Percentiles rank a stretch among this genome's conserved stretches.
Evolutionary conservation across 2,113 vertebrate species (phyloP).

Genomic region (Camarhynchus parvulus): DNA sequence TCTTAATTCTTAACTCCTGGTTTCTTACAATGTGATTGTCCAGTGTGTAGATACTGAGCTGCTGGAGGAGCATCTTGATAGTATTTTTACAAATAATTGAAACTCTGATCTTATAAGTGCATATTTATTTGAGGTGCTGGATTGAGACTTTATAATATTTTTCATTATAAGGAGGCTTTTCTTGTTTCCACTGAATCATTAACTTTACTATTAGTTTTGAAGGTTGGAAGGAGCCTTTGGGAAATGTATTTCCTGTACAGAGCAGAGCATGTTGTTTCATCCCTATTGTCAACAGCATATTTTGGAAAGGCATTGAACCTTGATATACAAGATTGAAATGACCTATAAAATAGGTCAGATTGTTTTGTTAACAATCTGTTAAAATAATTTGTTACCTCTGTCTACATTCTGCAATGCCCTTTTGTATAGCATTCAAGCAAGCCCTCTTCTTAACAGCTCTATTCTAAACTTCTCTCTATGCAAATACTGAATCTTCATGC

Average conservation of each 20-base stretch:
- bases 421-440: not conserved
- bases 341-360: not conserved
- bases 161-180: not conserved
- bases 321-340: not conserved
- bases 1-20: not conserved
- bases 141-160: not conserved
- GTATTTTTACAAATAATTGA: not conserved
- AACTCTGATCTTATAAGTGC: not conserved
- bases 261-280: not conserved
- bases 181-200: not conserved
- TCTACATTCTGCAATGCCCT: not conserved
- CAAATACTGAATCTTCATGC: not conserved
- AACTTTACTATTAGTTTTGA: not conserved
- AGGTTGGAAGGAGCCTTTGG: not conserved
- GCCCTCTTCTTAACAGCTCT: not conserved
- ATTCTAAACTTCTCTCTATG: not conserved
- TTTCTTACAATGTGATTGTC: not conserved
- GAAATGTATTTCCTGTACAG: not conserved
- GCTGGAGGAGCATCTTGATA: not conserved
- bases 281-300: not conserved
- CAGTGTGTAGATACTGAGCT: not conserved
- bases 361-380: not conserved
- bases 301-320: not conserved
- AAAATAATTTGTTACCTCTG: not conserved
- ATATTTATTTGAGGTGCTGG: not conserved